A percentile compares a stretch with the other conserved stretches of the same genome.
Evolutionary conservation across 2,888 invertebrate genomes (phyloP).

Genomic region (Hypercompe scribonia): DNA sequence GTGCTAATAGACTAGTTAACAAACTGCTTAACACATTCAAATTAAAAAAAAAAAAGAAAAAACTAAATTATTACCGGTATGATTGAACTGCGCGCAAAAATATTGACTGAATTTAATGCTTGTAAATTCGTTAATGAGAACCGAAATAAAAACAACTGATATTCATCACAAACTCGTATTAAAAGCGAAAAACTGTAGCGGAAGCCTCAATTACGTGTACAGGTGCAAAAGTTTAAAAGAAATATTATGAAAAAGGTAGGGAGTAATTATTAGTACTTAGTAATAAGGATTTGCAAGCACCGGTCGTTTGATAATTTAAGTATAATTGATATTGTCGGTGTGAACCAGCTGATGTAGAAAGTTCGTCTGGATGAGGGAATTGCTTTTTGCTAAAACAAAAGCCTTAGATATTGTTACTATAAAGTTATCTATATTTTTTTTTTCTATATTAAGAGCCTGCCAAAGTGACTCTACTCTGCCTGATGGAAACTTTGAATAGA

Average conservation of each 20-base stretch:
- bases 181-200: constrained; percentile 23
- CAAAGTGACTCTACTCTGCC: too few species aligned
- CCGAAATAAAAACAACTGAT: constrained; percentile 26
- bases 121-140: neutral
- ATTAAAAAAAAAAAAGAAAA: neutral
- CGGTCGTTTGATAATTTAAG: constrained; percentile 26
- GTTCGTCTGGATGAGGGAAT: neutral
- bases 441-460: too few species aligned
- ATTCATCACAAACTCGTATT: neutral
- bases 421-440: too few species aligned
- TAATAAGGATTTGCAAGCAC: constrained; percentile 46
- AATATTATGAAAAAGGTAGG: constrained; percentile 25
- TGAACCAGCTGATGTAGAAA: neutral
- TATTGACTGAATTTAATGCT: neutral
- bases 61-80: neutral
- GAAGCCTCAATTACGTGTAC: constrained; percentile 46
- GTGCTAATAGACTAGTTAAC: neutral
- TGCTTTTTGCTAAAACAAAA: neutral
- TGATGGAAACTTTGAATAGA: too few species aligned
- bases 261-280: constrained; percentile 39
- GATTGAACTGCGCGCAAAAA: neutral
- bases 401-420: neutral
- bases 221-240: constrained; percentile 41
- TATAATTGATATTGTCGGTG: constrained; percentile 8
- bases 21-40: neutral